Conservation (phyloP, 2,797 vertebrate species). For the Sitta carolinensis region DNA sequence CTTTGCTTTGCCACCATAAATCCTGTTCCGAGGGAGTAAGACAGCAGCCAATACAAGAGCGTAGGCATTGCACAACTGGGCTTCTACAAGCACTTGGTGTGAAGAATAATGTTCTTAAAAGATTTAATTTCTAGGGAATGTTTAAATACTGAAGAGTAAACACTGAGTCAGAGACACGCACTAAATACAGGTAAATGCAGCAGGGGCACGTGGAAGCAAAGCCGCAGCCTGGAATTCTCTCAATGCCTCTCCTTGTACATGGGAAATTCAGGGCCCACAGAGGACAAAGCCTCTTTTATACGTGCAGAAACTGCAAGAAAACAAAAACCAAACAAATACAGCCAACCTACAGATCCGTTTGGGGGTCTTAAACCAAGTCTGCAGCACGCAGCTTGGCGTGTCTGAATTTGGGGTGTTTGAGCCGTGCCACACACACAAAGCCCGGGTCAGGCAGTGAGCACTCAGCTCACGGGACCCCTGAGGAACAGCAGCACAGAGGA, state of each 20-base stretch:
- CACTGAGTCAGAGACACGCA: constrained; percentile 28
- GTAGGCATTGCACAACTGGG: constrained; percentile 41
- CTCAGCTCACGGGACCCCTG: rapidly evolving
- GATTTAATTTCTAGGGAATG: constrained; percentile 45
- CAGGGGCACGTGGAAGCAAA: constrained; percentile 58
- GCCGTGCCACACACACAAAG: rapidly evolving
- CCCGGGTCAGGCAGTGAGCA: rapidly evolving
- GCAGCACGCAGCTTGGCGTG: rapidly evolving
- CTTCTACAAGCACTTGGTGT: constrained; percentile 13
- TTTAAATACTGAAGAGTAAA: constrained; percentile 31
- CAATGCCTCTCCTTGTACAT: constrained; percentile 48
- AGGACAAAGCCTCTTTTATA: constrained; percentile 59
- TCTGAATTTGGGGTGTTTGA: background rate
- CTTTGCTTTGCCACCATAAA: background rate
- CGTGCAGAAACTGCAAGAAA: constrained; percentile 8
- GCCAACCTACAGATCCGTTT: background rate
- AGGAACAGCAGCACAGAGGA: background rate
- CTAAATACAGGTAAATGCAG: constrained; percentile 56
- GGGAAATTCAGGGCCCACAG: background rate
- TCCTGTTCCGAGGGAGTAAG: constrained; percentile 27
- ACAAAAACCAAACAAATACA: constrained; percentile 55
- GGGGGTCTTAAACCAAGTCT: background rate
- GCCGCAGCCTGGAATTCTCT: constrained; percentile 31
- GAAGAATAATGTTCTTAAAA: constrained; percentile 38
- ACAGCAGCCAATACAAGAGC: constrained; percentile 24